Percentiles rank a stretch among this genome's conserved stretches.
Evolutionary conservation across 2,797 vertebrate species (phyloP).

Genomic region (Rhinatrema bivittatum): DNA sequence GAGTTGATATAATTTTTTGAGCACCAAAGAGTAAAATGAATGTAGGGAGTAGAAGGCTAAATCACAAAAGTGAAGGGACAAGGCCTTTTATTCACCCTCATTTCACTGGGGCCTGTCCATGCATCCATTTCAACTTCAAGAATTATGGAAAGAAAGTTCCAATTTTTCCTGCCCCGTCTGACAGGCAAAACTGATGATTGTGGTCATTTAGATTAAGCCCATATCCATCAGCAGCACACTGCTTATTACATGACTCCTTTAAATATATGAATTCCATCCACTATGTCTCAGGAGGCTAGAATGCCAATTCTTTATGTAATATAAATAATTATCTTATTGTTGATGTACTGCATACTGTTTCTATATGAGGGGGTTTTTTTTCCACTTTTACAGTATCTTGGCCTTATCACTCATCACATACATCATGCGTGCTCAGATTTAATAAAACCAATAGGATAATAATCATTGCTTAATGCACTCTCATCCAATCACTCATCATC

Average conservation of each 20-base stretch:
- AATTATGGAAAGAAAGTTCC: constrained; percentile 61
- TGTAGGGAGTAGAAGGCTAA: too few species aligned
- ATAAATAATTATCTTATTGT: constrained; percentile 61
- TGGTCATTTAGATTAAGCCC: constrained; percentile 69
- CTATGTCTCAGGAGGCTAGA: constrained; percentile 42
- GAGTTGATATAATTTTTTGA: too few species aligned
- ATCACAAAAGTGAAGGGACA: constrained; percentile 39
- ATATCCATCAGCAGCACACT: constrained; percentile 49
- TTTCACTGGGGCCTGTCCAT: constrained; percentile 45
- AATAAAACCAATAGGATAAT: constrained; percentile 49
- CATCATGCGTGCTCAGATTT: constrained; percentile 52
- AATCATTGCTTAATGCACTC: constrained; percentile 18
- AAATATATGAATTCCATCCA: constrained; percentile 63
- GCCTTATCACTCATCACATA: constrained; percentile 54
- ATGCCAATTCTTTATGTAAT: constrained; percentile 57
- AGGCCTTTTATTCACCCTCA: constrained; percentile 34
- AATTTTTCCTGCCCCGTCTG: constrained; percentile 49
- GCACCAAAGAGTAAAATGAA: constrained; percentile 29
- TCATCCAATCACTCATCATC: constrained; percentile 37
- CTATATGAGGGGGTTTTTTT: constrained; percentile 60
- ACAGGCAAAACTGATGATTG: constrained; percentile 52
- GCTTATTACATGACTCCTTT: constrained; percentile 63
- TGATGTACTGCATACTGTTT: constrained; percentile 55
- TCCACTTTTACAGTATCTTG: constrained; percentile 50
- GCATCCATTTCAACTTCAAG: constrained; percentile 51